phyloP scores from a whole-genome alignment of 2,888 invertebrate genomes.

The Caradrina kadenii region DNA sequence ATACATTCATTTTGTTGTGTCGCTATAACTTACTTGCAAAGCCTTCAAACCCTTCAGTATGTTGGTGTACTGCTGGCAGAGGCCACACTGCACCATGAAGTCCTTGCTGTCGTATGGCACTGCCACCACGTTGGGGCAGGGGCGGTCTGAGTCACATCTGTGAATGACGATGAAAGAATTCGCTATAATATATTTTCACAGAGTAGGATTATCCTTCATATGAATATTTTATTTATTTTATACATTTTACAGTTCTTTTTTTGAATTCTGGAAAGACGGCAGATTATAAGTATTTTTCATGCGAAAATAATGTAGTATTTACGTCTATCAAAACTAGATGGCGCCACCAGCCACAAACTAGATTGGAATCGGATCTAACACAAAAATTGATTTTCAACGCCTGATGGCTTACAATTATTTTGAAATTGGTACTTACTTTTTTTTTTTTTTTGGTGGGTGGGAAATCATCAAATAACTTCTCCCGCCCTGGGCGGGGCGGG shows the following conservation, averaged over 20 bases:
- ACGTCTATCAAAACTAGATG: constrained; percentile 27
- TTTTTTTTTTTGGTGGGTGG: too few relatives aligned
- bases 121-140: constrained; percentile 92
- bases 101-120: constrained; percentile 92
- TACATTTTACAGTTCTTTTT: too few relatives aligned
- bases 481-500: too few relatives aligned
- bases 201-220: too few relatives aligned
- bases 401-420: not conserved
- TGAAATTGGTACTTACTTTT: constrained; percentile 78
- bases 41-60: constrained; percentile 94
- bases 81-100: constrained; percentile 93
- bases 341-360: constrained; percentile 19
- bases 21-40: constrained; percentile 90
- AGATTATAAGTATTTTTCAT: not conserved
- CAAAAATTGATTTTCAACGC: too few relatives aligned
- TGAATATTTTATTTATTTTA: too few relatives aligned
- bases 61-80: constrained; percentile 93
- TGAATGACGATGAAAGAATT: constrained; percentile 43
- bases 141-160: constrained; percentile 92
- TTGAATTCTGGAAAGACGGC: too few relatives aligned
- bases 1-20: too few relatives aligned
- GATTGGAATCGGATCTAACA: too few relatives aligned
- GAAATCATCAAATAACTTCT: too few relatives aligned
- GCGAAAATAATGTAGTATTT: not conserved
- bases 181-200: not conserved